Evolutionary conservation across 1,140 invertebrate species (phyloP).

Genomic region (Pollicipes pollicipes): DNA sequence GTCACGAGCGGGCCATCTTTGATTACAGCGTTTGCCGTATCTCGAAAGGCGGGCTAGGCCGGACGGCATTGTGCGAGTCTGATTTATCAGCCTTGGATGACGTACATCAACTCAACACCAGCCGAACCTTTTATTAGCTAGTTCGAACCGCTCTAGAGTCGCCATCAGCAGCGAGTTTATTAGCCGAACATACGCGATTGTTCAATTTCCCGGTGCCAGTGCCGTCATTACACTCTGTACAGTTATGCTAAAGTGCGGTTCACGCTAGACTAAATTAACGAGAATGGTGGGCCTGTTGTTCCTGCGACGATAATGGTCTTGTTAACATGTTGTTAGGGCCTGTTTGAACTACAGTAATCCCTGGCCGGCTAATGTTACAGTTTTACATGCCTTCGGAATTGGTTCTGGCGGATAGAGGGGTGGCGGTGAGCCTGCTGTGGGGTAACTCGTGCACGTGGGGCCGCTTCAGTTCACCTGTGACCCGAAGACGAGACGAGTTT

Average conservation of each 20-base stretch:
- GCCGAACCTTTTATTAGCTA: neutral
- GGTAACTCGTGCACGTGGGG: too few relatives aligned
- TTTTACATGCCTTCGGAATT: neutral
- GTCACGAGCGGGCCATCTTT: neutral
- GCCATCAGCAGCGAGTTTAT: neutral
- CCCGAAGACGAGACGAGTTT: too few relatives aligned
- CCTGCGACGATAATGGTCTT: neutral
- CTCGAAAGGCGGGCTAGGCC: neutral
- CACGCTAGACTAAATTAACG: neutral
- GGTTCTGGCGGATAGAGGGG: too few relatives aligned
- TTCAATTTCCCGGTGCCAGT: neutral
- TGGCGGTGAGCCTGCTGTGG: too few relatives aligned
- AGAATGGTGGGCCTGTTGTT: neutral
- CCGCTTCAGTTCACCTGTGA: too few relatives aligned
- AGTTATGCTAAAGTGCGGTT: neutral
- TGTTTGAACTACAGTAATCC: constrained; percentile 1
- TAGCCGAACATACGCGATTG: neutral
- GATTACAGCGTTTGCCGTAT: neutral
- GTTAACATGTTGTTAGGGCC: neutral
- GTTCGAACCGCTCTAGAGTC: neutral
- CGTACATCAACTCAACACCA: neutral
- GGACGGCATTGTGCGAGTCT: neutral
- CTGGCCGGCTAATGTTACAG: neutral
- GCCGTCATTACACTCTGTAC: neutral
- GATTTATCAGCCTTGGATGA: neutral